These are phyloP conservation scores for Nebria brevicollis DNA, from an alignment of 2,888 invertebrate species.

Conservation along the genomic window DNA sequence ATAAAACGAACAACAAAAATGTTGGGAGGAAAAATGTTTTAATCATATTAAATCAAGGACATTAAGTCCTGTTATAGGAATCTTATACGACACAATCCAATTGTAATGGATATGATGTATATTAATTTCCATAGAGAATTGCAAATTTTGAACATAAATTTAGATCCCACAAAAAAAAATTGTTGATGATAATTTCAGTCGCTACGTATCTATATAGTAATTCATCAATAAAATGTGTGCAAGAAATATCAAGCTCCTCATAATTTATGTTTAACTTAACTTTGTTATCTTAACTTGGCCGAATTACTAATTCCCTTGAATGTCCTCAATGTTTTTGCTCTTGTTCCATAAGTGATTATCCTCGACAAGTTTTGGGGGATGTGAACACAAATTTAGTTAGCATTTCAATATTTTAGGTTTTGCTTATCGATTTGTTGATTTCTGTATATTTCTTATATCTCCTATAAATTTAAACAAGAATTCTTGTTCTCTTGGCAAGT, in stretches of 20 bases:
- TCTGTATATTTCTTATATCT: neutral
- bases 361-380: neutral
- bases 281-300: neutral
- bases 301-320: neutral
- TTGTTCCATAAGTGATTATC: neutral
- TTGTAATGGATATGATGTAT: too few species aligned
- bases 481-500: too few species aligned
- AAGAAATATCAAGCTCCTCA: neutral
- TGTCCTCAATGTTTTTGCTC: neutral
- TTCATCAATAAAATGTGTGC: neutral
- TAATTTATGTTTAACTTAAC: neutral
- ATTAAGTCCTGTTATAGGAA: too few species aligned
- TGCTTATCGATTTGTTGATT: neutral
- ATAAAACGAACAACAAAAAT: too few species aligned
- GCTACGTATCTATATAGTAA: neutral
- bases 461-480: too few species aligned
- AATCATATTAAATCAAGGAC: too few species aligned
- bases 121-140: too few species aligned
- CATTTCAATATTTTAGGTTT: neutral
- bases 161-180: too few species aligned
- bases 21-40: too few species aligned
- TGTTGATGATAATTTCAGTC: too few species aligned
- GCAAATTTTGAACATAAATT: too few species aligned
- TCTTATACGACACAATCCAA: too few species aligned
- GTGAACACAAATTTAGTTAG: neutral